Conservation (phyloP, 2,888 invertebrate species). For the Urechis unicinctus region DNA sequence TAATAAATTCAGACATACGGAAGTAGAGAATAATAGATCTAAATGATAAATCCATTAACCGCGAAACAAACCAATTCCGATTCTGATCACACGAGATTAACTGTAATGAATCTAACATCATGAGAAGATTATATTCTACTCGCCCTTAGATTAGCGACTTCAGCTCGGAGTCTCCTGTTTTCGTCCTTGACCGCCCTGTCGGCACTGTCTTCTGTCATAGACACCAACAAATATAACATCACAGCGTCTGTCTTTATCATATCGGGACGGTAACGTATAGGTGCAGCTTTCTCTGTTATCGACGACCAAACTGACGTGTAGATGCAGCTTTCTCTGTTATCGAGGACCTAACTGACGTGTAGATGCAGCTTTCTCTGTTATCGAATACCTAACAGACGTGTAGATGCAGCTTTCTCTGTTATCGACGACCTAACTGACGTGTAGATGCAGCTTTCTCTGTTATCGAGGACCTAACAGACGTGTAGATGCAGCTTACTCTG, state of each 20-base stretch:
- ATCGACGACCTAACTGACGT: too few relatives aligned
- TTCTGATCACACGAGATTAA: background rate
- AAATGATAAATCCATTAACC: background rate
- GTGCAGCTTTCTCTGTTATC: background rate
- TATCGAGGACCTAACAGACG: too few relatives aligned
- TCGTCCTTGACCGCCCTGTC: conserved; percentile 36
- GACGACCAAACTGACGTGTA: too few relatives aligned
- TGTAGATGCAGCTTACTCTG: too few relatives aligned
- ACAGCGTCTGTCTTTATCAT: background rate
- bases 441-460: too few relatives aligned
- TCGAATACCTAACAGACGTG: too few relatives aligned
- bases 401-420: too few relatives aligned
- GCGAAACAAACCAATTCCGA: background rate
- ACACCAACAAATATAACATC: background rate
- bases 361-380: background rate
- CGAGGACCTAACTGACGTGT: too few relatives aligned
- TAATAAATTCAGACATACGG: background rate
- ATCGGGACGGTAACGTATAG: background rate
- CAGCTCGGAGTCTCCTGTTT: conserved; percentile 35
- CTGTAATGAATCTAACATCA: background rate
- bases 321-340: too few relatives aligned
- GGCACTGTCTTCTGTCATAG: too few relatives aligned
- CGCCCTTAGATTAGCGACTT: conserved; percentile 28
- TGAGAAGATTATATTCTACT: background rate
- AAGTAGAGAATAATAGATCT: background rate